Percentiles rank a stretch among this genome's conserved stretches.
These are phyloP conservation scores for Erpetoichthys calabaricus DNA, from an alignment of 2,797 vertebrate species.

Conservation along the genomic window DNA sequence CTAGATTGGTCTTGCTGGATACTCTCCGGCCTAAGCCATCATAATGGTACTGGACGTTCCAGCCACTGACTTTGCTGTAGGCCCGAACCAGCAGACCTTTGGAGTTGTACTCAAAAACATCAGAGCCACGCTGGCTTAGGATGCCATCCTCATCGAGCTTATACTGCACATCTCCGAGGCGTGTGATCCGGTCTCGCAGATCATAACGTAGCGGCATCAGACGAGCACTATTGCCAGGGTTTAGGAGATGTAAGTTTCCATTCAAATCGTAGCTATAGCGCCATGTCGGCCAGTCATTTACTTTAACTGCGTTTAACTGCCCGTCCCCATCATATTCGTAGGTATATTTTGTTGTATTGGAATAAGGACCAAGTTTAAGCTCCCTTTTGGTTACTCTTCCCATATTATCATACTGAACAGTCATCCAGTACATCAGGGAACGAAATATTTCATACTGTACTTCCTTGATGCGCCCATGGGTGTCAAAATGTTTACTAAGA, in stretches of 20 bases:
- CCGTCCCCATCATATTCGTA: conserved; percentile 95
- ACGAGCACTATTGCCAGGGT: conserved; percentile 83
- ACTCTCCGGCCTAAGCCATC: conserved; percentile 86
- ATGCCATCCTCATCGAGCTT: conserved; percentile 89
- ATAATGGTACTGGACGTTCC: conserved; percentile 92
- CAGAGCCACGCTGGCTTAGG: conserved; percentile 78
- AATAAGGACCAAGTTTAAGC: conserved; percentile 90
- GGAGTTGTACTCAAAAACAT: conserved; percentile 96
- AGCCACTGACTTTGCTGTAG: conserved; percentile 82
- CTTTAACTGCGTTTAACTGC: conserved; percentile 79
- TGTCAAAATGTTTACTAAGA: conserved; percentile 96
- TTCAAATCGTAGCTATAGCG: conserved; percentile 96
- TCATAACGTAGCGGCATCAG: conserved; percentile 89
- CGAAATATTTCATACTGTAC: conserved; percentile 97
- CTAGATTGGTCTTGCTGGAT: conserved; percentile 84
- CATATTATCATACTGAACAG: conserved; percentile 96
- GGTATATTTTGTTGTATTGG: conserved; percentile 95
- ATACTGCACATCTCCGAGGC: conserved; percentile 88
- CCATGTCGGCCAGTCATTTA: conserved; percentile 95
- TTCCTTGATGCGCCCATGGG: conserved; percentile 94
- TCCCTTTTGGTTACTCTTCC: conserved; percentile 91
- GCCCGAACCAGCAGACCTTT: conserved; percentile 86
- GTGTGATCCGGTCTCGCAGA: conserved; percentile 87
- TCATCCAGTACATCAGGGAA: conserved; percentile 99
- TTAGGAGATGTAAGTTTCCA: conserved; percentile 88